phyloP scores from a whole-genome alignment of 2,113 vertebrate genomes.

The Irena cyanogastra region DNA sequence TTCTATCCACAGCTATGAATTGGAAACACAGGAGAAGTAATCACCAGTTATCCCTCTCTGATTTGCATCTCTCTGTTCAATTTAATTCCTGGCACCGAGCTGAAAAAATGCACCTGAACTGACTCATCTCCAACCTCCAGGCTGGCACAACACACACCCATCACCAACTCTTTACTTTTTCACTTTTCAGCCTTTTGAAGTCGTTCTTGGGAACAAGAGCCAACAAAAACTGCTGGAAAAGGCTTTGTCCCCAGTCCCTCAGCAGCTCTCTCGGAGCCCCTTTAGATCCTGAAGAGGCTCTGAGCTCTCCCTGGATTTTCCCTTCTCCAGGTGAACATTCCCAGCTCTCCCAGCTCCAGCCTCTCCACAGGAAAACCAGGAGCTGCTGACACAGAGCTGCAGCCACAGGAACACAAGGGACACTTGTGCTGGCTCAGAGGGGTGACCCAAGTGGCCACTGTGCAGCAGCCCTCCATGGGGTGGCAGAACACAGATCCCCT shows the following conservation, averaged over 20 bases:
- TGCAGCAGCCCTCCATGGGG: neutral
- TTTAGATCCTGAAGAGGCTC: neutral
- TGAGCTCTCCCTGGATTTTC: neutral
- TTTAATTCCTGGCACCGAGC: neutral
- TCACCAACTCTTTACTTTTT: fast-evolving
- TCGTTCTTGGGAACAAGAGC: neutral
- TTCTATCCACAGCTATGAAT: fast-evolving
- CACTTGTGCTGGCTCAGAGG: neutral
- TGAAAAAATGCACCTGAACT: neutral
- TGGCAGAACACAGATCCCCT: neutral
- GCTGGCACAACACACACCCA: neutral
- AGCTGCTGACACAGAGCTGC: neutral
- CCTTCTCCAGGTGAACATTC: neutral
- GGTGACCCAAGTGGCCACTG: neutral
- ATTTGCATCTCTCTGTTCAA: neutral
- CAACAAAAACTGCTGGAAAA: too few species aligned
- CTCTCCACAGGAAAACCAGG: fast-evolving
- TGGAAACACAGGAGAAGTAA: neutral
- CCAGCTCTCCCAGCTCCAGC: neutral
- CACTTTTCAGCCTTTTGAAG: neutral
- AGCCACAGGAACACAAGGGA: neutral
- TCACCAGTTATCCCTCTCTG: too few species aligned
- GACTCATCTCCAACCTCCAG: neutral
- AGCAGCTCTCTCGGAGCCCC: neutral
- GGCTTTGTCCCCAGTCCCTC: neutral